These are phyloP conservation scores for Cynocephalus volans DNA, from an alignment of 2,113 vertebrate species.

Conservation along the genomic window DNA sequence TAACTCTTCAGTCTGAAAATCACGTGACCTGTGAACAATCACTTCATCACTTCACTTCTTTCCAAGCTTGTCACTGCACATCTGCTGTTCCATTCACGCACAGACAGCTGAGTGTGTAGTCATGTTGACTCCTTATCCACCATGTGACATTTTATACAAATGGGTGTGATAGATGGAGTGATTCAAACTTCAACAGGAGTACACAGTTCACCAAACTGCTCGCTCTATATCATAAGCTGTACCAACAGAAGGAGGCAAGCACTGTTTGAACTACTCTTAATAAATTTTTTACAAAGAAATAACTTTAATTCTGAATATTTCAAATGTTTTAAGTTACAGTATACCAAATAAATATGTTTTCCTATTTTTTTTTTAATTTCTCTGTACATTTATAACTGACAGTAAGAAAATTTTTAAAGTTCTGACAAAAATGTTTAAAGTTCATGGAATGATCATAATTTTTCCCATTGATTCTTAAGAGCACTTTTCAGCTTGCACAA, in stretches of 20 bases:
- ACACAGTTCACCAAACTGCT: not conserved
- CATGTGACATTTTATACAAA: not conserved
- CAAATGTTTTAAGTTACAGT: not conserved
- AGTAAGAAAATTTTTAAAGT: not conserved
- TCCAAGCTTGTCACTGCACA: not conserved
- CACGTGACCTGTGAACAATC: not conserved
- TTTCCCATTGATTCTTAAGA: not conserved
- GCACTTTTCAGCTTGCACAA: not conserved
- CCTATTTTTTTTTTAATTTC: not conserved
- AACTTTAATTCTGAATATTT: not conserved
- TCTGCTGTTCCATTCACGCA: not conserved
- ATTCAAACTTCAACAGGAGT: not conserved
- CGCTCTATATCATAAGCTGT: not conserved
- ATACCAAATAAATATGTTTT: not conserved
- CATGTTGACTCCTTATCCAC: not conserved
- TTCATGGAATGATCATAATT: not conserved
- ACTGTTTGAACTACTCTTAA: not conserved
- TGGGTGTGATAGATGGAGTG: not conserved
- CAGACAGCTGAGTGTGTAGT: not conserved
- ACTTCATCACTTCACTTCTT: not conserved
- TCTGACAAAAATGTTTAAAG: not conserved
- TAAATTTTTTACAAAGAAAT: not conserved
- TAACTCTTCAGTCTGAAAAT: not conserved
- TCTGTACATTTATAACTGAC: slow-evolving; percentile 3
- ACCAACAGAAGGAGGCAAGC: not conserved